Conservation (phyloP, 2,797 vertebrate species). For the Darevskia nairensis region DNA sequence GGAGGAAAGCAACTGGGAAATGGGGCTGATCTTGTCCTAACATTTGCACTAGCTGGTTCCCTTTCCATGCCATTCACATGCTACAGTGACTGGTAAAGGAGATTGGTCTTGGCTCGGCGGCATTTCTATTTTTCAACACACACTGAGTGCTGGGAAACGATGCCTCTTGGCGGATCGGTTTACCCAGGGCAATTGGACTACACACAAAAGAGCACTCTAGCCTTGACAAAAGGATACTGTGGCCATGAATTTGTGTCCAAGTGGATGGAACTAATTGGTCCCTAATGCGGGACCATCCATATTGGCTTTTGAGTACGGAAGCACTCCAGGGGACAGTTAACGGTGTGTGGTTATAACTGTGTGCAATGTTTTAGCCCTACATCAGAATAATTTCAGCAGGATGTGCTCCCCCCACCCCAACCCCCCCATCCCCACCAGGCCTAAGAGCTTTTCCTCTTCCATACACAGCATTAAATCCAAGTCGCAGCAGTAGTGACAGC, state of each 20-base stretch:
- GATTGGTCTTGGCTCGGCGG: not conserved
- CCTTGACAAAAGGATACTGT: slow-evolving; percentile 1
- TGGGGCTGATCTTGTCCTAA: not conserved
- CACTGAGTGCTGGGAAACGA: not conserved
- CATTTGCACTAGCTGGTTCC: not conserved
- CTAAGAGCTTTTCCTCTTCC: not conserved
- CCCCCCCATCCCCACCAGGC: not conserved
- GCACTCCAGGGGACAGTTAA: slow-evolving; percentile 5
- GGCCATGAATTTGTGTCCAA: slow-evolving; percentile 26
- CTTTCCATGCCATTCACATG: not conserved
- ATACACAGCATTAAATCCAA: not conserved
- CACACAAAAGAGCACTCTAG: not conserved
- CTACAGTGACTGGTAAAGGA: not conserved
- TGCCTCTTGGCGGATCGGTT: not conserved
- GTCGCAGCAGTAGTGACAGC: not conserved
- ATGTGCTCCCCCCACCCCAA: not conserved
- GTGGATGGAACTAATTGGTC: slow-evolving; percentile 20
- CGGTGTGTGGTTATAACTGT: not conserved
- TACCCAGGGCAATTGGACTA: not conserved
- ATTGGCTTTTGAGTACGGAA: slow-evolving; percentile 19
- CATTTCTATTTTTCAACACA: slow-evolving; percentile 9
- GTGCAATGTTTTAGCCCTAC: not conserved
- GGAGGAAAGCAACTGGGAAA: not conserved
- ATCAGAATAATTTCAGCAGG: slow-evolving; percentile 4
- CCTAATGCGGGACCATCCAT: slow-evolving; percentile 23